Conservation (phyloP, 2,797 vertebrate genomes). For the Platyrinchus mystaceus region DNA sequence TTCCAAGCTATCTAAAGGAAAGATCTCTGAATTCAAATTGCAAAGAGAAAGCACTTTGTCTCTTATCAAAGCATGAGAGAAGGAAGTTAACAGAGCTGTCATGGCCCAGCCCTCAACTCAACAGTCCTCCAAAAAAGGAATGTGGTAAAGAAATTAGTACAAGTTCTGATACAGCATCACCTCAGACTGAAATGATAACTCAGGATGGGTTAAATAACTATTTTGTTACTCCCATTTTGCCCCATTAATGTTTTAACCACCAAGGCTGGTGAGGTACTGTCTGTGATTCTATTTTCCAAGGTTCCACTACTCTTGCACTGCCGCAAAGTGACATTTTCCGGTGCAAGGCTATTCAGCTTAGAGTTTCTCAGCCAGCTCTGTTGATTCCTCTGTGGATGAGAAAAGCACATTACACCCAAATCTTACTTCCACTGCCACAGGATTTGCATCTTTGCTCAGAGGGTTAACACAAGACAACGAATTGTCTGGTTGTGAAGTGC, state of each 20-base stretch:
- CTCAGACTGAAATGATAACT: neutral
- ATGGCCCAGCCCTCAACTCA: neutral
- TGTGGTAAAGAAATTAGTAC: neutral
- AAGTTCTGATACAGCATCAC: neutral
- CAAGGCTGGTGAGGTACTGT: accelerated
- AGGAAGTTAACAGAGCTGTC: neutral
- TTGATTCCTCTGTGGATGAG: neutral
- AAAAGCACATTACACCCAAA: neutral
- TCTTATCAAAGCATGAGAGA: neutral
- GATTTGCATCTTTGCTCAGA: neutral
- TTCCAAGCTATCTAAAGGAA: neutral
- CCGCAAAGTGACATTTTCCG: neutral
- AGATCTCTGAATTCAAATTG: conserved; percentile 12
- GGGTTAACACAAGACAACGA: neutral
- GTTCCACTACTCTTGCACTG: neutral
- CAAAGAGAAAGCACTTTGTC: neutral
- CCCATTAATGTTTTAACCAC: neutral
- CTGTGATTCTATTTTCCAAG: neutral
- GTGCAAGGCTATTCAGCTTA: neutral
- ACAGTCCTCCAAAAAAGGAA: neutral
- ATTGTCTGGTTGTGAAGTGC: neutral
- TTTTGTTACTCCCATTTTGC: neutral
- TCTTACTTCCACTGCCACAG: neutral
- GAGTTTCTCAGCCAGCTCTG: neutral
- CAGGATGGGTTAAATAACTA: neutral